These are phyloP conservation scores for Cryptocephalus moraei DNA, from an alignment of 2,888 invertebrate genomes.

Conservation along the genomic window DNA sequence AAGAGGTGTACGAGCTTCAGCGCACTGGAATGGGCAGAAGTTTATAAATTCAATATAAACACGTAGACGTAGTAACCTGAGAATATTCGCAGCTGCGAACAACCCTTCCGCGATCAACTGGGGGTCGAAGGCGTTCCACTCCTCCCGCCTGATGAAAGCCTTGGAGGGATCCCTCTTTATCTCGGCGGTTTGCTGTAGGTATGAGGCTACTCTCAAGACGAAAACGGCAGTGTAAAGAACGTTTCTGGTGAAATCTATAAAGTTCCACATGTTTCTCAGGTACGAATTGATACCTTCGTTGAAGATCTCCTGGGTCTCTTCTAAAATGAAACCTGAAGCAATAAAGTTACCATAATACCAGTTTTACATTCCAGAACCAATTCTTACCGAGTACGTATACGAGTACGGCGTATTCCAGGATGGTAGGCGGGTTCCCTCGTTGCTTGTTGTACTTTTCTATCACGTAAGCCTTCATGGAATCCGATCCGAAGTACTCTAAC, in stretches of 20 bases:
- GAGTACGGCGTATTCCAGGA: conserved; percentile 72
- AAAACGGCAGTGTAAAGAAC: conserved; percentile 69
- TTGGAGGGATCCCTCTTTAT: conserved; percentile 56
- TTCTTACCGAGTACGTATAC: conserved; percentile 68
- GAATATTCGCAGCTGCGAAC: conserved; percentile 91
- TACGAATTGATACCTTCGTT: conserved; percentile 79
- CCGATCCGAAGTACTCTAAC: conserved; percentile 62
- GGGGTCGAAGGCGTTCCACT: conserved; percentile 90
- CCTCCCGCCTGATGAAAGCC: conserved; percentile 68
- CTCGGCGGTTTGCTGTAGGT: conserved; percentile 62
- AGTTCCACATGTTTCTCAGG: conserved; percentile 91
- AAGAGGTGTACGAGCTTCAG: conserved; percentile 93
- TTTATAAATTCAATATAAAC: not conserved
- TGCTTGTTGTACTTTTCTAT: conserved; percentile 57
- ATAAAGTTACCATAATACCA: too few relatives aligned
- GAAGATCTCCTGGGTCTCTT: conserved; percentile 86
- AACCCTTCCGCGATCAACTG: conserved; percentile 87
- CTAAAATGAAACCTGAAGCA: conserved; percentile 71
- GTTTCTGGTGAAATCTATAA: conserved; percentile 89
- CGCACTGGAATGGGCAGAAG: conserved; percentile 46
- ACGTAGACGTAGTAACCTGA: conserved; percentile 45
- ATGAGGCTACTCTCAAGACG: conserved; percentile 59
- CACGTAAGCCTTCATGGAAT: conserved; percentile 50
- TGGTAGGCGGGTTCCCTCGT: conserved; percentile 76
- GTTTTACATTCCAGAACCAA: not conserved